phyloP scores from a whole-genome alignment of 2,888 invertebrate genomes.

The Cacoxenus indagator region DNA sequence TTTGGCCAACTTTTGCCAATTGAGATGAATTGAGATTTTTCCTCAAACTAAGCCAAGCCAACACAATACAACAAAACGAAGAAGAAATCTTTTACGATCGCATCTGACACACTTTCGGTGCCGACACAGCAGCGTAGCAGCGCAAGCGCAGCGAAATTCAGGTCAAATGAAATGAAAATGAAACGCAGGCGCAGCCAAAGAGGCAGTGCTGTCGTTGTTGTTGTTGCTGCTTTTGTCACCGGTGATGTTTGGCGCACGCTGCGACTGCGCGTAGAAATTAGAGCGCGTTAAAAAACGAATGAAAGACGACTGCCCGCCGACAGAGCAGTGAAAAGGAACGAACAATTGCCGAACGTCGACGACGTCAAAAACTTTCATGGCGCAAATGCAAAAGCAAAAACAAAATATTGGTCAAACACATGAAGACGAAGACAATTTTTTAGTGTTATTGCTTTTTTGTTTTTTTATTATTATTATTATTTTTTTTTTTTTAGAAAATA shows the following conservation, averaged over 20 bases:
- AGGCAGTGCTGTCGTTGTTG: constrained; percentile 27
- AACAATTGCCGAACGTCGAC: background rate
- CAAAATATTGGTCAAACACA: constrained; percentile 57
- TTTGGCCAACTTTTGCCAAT: constrained; percentile 46
- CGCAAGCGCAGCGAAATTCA: constrained; percentile 55
- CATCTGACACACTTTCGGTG: constrained; percentile 52
- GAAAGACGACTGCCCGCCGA: constrained; percentile 19
- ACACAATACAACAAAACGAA: background rate
- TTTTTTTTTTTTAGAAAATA: constrained; percentile 49
- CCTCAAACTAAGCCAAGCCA: background rate
- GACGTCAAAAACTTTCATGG: constrained; percentile 21
- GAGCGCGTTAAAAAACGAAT: constrained; percentile 46
- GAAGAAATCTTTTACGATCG: constrained; percentile 32
- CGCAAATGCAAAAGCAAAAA: constrained; percentile 30
- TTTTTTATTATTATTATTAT: background rate
- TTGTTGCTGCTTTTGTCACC: background rate
- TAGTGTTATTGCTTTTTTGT: constrained; percentile 14
- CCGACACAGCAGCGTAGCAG: background rate
- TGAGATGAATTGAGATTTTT: background rate
- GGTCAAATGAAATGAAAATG: constrained; percentile 69
- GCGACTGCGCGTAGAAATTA: constrained; percentile 62
- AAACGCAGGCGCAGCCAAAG: constrained; percentile 26
- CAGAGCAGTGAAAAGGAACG: background rate
- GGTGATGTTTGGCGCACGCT: background rate
- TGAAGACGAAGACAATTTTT: background rate